Evolutionary conservation across 2,113 vertebrate genomes (phyloP).

Genomic region (Caranx melampygus): DNA sequence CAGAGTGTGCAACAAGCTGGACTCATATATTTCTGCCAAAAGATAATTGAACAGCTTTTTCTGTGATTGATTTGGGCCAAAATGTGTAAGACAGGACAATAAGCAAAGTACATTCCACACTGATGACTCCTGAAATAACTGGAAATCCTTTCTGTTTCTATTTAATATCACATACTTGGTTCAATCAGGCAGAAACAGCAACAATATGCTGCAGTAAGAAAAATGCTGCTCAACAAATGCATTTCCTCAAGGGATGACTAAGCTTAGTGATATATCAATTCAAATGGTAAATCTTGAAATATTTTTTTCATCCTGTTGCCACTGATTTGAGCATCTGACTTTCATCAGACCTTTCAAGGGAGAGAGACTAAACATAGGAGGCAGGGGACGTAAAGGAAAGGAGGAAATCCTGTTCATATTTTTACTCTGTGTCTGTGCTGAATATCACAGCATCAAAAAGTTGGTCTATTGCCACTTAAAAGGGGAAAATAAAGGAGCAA

Average conservation of each 20-base stretch:
- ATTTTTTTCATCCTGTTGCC: slow-evolving; percentile 4
- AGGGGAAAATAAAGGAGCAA: not conserved
- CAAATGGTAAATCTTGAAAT: slow-evolving; percentile 24
- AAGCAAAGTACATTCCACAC: slow-evolving; percentile 48
- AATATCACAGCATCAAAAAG: not conserved
- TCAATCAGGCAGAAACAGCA: slow-evolving; percentile 36
- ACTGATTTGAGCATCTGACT: not conserved
- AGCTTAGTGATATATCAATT: slow-evolving; percentile 25
- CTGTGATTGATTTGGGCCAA: slow-evolving; percentile 17
- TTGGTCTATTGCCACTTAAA: not conserved
- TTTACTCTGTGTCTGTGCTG: not conserved
- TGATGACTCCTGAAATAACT: slow-evolving; percentile 33
- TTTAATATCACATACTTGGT: slow-evolving; percentile 34
- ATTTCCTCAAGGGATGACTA: slow-evolving; percentile 16
- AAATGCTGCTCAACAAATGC: slow-evolving; percentile 27
- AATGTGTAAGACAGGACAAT: slow-evolving; percentile 47
- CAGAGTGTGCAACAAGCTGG: not conserved
- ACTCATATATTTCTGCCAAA: not conserved
- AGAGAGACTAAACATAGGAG: not conserved
- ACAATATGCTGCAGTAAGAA: slow-evolving; percentile 4
- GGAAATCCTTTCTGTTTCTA: slow-evolving; percentile 57
- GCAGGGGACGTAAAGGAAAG: not conserved
- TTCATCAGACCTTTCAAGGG: not conserved
- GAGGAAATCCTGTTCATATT: not conserved
- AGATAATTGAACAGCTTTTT: slow-evolving; percentile 36